phyloP scores from a whole-genome alignment of 1,140 invertebrate genomes.

The Drosophila dunni region DNA sequence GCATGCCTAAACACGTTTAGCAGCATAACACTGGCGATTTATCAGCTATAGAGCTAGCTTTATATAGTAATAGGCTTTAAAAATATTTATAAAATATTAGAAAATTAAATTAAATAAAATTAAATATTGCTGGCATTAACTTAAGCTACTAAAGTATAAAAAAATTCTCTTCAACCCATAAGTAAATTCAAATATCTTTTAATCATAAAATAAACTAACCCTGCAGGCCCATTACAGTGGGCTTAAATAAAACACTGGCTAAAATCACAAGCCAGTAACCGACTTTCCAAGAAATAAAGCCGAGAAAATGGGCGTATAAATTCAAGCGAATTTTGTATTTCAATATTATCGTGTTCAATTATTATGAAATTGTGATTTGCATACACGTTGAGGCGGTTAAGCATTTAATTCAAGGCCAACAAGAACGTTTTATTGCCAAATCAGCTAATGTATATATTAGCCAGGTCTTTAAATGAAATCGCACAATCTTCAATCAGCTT shows the following conservation, averaged over 20 bases:
- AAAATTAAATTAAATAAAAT: no score
- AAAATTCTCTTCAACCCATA: no score
- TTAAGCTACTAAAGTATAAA: no score
- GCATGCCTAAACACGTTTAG: constrained; percentile 8
- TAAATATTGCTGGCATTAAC: no score
- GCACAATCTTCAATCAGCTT: constrained; percentile 74
- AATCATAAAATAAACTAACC: no score
- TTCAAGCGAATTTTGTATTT: neutral
- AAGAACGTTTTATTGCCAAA: neutral
- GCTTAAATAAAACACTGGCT: neutral
- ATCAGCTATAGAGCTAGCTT: neutral
- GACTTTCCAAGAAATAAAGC: neutral
- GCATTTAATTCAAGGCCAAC: constrained; percentile 19
- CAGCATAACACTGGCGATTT: neutral
- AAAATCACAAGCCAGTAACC: neutral
- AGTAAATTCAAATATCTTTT: no score
- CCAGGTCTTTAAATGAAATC: constrained; percentile 53
- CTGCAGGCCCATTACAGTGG: neutral
- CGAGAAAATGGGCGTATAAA: neutral
- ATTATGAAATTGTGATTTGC: constrained; percentile 1
- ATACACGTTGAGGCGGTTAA: constrained; percentile 4
- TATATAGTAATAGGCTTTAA: no score
- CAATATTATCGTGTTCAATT: neutral
- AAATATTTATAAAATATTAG: no score
- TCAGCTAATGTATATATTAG: constrained; percentile 37